Percentiles rank a stretch among this genome's conserved stretches.
Evolutionary conservation across 2,113 vertebrate genomes (phyloP).

Genomic region (Nymphicus hollandicus): DNA sequence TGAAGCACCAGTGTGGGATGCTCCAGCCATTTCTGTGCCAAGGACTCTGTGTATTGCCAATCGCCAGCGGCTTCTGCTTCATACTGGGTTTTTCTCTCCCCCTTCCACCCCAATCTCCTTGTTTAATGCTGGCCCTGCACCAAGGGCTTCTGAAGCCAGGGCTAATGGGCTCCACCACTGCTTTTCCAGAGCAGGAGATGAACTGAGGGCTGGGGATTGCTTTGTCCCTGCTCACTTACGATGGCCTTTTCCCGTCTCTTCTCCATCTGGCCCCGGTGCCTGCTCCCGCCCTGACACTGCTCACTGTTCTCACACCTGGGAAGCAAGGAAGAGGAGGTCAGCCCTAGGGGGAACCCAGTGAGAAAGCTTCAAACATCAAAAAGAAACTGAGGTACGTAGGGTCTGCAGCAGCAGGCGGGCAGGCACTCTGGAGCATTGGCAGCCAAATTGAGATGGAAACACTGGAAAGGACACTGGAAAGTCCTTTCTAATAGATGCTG

Average conservation of each 20-base stretch:
- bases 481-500: background rate
- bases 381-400: rapidly evolving
- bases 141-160: background rate
- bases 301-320: slow-evolving; percentile 80
- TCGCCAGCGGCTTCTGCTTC: background rate
- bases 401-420: background rate
- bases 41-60: background rate
- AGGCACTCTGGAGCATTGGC: rapidly evolving
- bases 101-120: background rate
- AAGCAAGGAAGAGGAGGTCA: slow-evolving; percentile 56
- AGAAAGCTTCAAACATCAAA: background rate
- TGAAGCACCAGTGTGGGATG: background rate
- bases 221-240: slow-evolving; percentile 72
- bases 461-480: background rate
- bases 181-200: background rate
- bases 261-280: slow-evolving; percentile 75
- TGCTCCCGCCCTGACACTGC: slow-evolving; percentile 63
- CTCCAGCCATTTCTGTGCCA: slow-evolving; percentile 7
- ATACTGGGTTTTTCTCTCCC: background rate
- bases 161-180: background rate
- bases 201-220: background rate
- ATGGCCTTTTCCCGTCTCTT: slow-evolving; percentile 85
- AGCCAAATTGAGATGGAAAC: background rate
- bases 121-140: background rate
- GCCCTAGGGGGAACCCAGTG: background rate